Percentiles rank a stretch among this genome's conserved stretches.
phyloP scores from a whole-genome alignment of 2,888 invertebrate genomes.

The Cheilosia urbana region DNA sequence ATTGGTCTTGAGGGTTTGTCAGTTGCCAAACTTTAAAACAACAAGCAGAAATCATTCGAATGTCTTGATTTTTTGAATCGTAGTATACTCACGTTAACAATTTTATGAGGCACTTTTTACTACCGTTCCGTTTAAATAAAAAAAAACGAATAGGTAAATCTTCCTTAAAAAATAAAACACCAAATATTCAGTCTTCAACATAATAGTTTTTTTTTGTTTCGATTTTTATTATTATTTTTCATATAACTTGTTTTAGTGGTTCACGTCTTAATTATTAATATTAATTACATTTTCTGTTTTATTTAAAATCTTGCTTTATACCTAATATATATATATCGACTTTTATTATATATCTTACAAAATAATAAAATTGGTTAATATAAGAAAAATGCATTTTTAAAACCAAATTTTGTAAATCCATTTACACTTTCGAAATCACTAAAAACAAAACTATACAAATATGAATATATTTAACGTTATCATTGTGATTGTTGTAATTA shows the following conservation, averaged over 20 bases:
- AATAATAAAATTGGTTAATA: conserved; percentile 52
- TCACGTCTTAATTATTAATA: conserved; percentile 66
- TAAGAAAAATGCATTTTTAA: conserved; percentile 16
- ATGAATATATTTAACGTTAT: not conserved
- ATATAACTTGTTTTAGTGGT: conserved; percentile 64
- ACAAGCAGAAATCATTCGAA: too few species aligned
- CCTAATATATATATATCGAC: conserved; percentile 5
- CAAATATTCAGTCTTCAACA: conserved; percentile 69
- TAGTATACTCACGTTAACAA: too few species aligned
- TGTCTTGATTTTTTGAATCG: too few species aligned
- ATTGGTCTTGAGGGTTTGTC: too few species aligned
- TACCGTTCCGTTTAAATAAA: too few species aligned
- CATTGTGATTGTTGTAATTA: not conserved
- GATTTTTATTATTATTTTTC: conserved; percentile 32
- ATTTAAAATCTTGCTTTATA: conserved; percentile 5
- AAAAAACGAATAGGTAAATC: not conserved
- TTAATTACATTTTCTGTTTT: conserved; percentile 60
- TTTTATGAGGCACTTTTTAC: too few species aligned
- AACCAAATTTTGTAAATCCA: not conserved
- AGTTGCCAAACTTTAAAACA: too few species aligned
- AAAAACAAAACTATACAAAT: not conserved
- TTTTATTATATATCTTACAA: conserved; percentile 53
- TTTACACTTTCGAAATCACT: not conserved
- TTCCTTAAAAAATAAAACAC: conserved; percentile 30
- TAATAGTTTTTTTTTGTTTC: conserved; percentile 62